Conservation (phyloP, 2,888 invertebrate species). For the Leptura quadrifasciata region DNA sequence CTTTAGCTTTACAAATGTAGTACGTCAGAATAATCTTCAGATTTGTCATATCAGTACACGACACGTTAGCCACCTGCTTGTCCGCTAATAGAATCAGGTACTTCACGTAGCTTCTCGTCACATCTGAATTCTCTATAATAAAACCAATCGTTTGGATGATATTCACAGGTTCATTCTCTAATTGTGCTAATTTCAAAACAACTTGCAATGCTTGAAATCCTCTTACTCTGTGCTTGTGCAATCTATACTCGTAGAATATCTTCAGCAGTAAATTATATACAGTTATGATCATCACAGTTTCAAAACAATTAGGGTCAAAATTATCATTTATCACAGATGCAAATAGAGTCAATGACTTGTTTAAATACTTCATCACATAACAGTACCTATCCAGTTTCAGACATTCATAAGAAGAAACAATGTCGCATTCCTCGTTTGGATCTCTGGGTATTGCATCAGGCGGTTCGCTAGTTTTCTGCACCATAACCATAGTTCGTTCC, state of each 20-base stretch:
- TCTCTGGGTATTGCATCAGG: slow-evolving; percentile 54
- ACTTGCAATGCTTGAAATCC: slow-evolving; percentile 59
- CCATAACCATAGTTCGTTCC: slow-evolving; percentile 51
- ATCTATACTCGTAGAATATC: slow-evolving; percentile 62
- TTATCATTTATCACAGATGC: slow-evolving; percentile 42
- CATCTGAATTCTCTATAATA: slow-evolving; percentile 55
- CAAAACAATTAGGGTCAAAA: slow-evolving; percentile 34
- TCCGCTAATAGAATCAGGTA: slow-evolving; percentile 50
- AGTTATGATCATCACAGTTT: slow-evolving; percentile 33
- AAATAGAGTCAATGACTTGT: slow-evolving; percentile 55
- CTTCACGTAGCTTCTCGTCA: slow-evolving; percentile 51
- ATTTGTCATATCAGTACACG: slow-evolving; percentile 31
- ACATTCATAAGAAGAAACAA: slow-evolving; percentile 63
- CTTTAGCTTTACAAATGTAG: slow-evolving; percentile 55
- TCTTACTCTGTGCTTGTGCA: slow-evolving; percentile 60
- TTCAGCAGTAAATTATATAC: slow-evolving; percentile 53
- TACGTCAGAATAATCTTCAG: slow-evolving; percentile 50
- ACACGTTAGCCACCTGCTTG: slow-evolving; percentile 44
- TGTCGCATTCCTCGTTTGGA: slow-evolving; percentile 65
- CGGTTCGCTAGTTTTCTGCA: slow-evolving; percentile 18
- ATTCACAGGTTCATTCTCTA: slow-evolving; percentile 51
- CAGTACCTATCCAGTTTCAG: slow-evolving; percentile 59
- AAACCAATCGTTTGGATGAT: slow-evolving; percentile 60
- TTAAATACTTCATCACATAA: slow-evolving; percentile 57
- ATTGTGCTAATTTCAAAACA: slow-evolving; percentile 58